Base-by-base conservation (phyloP, 2,113 vertebrate species). In the Regulus satrapa region DNA sequence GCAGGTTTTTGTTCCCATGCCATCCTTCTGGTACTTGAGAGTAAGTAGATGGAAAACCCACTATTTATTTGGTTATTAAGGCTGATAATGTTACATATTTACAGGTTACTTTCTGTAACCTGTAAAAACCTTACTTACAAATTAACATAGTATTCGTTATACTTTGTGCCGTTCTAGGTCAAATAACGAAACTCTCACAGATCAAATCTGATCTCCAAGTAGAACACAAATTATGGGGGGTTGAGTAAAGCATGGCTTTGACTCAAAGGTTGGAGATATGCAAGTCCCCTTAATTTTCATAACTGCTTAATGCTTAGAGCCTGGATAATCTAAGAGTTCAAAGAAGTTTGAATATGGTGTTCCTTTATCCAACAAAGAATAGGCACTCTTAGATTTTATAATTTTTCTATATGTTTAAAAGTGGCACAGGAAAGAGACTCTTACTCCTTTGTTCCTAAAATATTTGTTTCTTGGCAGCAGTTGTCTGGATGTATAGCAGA, bases 401-500 rank as follows among this genome's bases (percentile, higher is more conserved):
- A 15, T 81, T 94, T 85, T 85, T 68, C 69, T 91, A 0, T 67
- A 49, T 48, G 8, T 77, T 92, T 86, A n/a, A 72, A 88, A 91
- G 63, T 56, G 23, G 6, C 5, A 18, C 55, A 77, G 78, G 41
- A 80, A 93, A 91, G 52, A 67, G 72, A 66, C 34, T 84, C 36
- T 77, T 64, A 75, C 15, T 93, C 24, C 40, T 91, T 91, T 94
- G 77, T 91, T 96, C 76, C 80, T 97, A 69, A 86, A 93, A 72
- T 96, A 66, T 51, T 91, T 95, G 40, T 79, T 89, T 93, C 73
- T 89, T 94, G 92, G 88, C 92, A 96, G 73, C 25, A 34, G 38
- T 66, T 85, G 21, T 87, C 64, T 95, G 77, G 43, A 74, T 96
- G 90, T 95, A 94, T 92, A 93, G 92, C 75, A 88, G 75, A 96